phyloP scores from a whole-genome alignment of 2,888 invertebrate species.

The Cephus nigrinus region DNA sequence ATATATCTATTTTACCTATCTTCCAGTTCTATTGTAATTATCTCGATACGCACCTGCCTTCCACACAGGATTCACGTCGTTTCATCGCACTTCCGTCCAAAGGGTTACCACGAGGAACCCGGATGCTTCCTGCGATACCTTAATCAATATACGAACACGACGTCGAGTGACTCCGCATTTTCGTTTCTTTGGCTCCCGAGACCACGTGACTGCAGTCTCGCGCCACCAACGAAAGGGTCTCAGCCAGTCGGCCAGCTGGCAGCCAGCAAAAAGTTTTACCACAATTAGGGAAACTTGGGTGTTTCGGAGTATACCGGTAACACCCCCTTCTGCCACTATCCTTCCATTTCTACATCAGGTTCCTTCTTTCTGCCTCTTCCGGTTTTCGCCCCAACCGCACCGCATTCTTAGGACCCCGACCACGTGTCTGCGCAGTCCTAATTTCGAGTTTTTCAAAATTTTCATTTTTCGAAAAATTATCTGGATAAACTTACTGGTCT shows the following conservation, averaged over 20 bases:
- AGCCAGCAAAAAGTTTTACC: conserved; percentile 17
- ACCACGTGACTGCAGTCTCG: neutral
- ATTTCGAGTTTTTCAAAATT: neutral
- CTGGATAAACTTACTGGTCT: neutral
- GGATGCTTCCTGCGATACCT: neutral
- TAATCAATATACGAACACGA: conserved; percentile 1
- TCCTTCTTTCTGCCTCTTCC: conserved; percentile 7
- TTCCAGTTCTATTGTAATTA: neutral
- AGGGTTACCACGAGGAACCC: neutral
- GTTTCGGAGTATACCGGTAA: conserved; percentile 34
- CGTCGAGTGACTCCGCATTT: neutral
- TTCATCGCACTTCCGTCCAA: neutral
- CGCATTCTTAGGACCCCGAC: neutral
- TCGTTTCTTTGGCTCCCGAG: neutral
- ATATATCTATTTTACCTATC: neutral
- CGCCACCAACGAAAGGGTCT: neutral
- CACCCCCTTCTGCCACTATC: conserved; percentile 17
- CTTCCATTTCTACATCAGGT: neutral
- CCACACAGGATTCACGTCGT: neutral
- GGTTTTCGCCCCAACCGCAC: neutral
- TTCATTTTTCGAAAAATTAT: neutral
- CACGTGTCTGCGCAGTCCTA: neutral
- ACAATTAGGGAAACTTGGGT: conserved; percentile 40
- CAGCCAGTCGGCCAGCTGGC: conserved; percentile 1
- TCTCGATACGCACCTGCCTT: neutral